Conservation (phyloP, 2,888 invertebrate genomes). For the Stenodera caucasica region DNA sequence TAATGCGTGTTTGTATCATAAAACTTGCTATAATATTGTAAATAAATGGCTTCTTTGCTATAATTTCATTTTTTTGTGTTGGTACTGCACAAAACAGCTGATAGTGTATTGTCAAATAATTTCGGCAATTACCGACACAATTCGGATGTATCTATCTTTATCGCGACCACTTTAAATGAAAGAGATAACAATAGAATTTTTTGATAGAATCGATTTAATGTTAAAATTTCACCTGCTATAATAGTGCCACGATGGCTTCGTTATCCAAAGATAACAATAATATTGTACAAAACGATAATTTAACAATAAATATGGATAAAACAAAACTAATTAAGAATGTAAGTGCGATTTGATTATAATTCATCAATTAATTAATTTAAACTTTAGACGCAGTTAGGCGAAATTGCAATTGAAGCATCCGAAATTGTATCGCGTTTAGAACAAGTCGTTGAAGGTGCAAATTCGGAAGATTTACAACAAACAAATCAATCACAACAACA, state of each 20-base stretch:
- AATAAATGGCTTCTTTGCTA: not conserved
- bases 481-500: slow-evolving; percentile 40
- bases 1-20: too few relatives aligned
- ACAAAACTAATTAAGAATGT: slow-evolving; percentile 39
- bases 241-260: slow-evolving; percentile 51
- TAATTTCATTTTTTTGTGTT: not conserved
- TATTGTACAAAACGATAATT: slow-evolving; percentile 37
- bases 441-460: slow-evolving; percentile 51
- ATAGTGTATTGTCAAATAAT: not conserved
- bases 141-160: not conserved
- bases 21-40: too few relatives aligned
- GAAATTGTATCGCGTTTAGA: slow-evolving; percentile 56
- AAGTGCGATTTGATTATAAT: slow-evolving; percentile 23
- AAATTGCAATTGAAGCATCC: slow-evolving; percentile 56
- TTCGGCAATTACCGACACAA: not conserved
- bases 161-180: not conserved
- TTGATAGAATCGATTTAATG: not conserved
- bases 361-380: slow-evolving; percentile 33
- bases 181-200: not conserved
- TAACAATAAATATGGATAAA: slow-evolving; percentile 36
- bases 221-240: slow-evolving; percentile 22
- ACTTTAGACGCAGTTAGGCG: slow-evolving; percentile 52
- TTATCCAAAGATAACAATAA: slow-evolving; percentile 37
- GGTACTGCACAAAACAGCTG: not conserved
- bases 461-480: slow-evolving; percentile 42